Conservation (phyloP, 1,140 invertebrate species). For the Andricus grossulariae region DNA sequence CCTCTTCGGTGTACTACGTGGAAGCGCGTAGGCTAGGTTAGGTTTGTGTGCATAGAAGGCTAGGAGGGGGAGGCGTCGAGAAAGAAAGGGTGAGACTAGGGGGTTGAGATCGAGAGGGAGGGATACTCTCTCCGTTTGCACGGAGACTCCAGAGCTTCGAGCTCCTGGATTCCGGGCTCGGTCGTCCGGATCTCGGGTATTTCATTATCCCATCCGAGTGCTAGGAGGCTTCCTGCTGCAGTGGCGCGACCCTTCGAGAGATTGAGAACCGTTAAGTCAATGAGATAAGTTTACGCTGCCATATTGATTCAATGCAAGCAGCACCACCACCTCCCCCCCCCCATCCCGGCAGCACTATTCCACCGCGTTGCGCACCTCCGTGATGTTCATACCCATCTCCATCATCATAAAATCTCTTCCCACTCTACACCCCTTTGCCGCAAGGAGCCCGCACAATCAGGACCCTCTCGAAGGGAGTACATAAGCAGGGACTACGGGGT, state of each 20-base stretch:
- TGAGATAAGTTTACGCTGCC: constrained; percentile 64
- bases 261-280: constrained; percentile 62
- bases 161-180: constrained; percentile 27
- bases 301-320: constrained; percentile 58
- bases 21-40: constrained; percentile 46
- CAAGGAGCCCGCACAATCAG: constrained; percentile 30
- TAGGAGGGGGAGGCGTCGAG: not conserved
- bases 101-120: constrained; percentile 9
- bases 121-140: constrained; percentile 8
- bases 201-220: constrained; percentile 23
- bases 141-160: constrained; percentile 6
- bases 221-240: constrained; percentile 5
- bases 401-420: not conserved
- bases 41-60: constrained; percentile 37
- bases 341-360: constrained; percentile 1
- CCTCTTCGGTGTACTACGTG: constrained; percentile 28
- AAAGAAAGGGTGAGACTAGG: constrained; percentile 22
- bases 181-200: constrained; percentile 26
- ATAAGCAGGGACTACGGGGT: not conserved
- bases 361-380: not conserved
- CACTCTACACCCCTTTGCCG: not conserved
- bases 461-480: constrained; percentile 28
- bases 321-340: constrained; percentile 1
- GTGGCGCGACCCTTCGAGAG: constrained; percentile 45
- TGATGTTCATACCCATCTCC: no score